phyloP scores from a whole-genome alignment of 2,797 vertebrate genomes.

The Phoeniculus purpureus region DNA sequence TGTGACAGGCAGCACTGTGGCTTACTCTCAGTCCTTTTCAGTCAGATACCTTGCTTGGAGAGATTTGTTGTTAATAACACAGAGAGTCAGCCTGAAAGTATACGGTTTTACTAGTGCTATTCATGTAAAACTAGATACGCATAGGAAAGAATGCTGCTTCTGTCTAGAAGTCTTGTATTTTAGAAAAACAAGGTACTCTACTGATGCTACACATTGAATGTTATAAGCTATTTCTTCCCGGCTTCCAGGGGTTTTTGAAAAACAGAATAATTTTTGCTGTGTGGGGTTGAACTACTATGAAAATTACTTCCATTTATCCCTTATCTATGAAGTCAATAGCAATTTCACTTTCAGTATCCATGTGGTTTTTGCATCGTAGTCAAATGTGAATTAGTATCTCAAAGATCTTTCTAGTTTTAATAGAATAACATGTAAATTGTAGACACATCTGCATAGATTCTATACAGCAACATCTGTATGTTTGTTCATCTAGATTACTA shows the following conservation, averaged over 20 bases:
- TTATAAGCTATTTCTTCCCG: background rate
- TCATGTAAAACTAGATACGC: background rate
- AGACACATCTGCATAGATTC: background rate
- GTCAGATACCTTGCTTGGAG: conserved; percentile 28
- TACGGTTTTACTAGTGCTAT: background rate
- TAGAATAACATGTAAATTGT: background rate
- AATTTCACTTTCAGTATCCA: conserved; percentile 23
- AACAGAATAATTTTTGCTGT: background rate
- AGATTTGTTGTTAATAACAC: background rate
- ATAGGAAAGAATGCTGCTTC: background rate
- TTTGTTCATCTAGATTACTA: background rate
- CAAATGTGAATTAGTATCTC: background rate
- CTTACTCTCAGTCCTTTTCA: conserved; percentile 8
- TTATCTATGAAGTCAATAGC: background rate
- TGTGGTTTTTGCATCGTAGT: background rate
- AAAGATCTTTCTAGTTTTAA: background rate
- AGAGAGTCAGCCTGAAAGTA: background rate
- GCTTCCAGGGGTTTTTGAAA: background rate
- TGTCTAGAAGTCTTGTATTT: background rate
- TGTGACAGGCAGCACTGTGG: conserved; percentile 14
- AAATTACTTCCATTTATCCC: background rate
- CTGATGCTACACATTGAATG: background rate
- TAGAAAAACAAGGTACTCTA: background rate
- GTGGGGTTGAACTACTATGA: background rate
- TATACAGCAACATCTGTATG: background rate